Evolutionary conservation across 2,888 invertebrate genomes (phyloP), one percentile per base, ranked within the genome.

Genomic region (Philaethria dido): DNA sequence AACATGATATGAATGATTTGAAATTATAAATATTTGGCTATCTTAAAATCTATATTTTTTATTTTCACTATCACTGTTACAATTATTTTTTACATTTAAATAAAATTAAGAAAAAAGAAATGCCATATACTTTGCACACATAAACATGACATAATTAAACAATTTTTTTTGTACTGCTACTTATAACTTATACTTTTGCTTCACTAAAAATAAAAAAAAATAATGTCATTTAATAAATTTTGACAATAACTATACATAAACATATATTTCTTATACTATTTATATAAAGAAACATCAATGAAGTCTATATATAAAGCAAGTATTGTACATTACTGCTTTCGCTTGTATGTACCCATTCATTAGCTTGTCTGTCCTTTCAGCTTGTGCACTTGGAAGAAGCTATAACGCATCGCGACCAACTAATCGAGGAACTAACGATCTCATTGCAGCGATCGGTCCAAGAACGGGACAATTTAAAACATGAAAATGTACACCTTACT

Each of bases 331-430:
- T n/a, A 57, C n/a, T 50, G 29, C 42, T 59, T 18, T 4, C n/a
- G 50, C 50, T 59, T 55, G 11, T 29, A 39, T 62, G 33, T 48
- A 66, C 20, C 76, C 76, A 74, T 72, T 69, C 72, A 71, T 72
- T 52, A 62, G 67, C 66, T 69, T 71, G 59, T 68, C 66, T 96
- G 95, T 89, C 83, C 80, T 93, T 93, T 80, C 87, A 96, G 96
- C 93, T 96, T 78, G 93, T 95, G 83, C 96, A 96, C 85, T 96
- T 95, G 83, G 95, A 96, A 83, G 93, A 93, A 76, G 95, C 95
- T 75, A 89, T 97, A 68, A 89, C 92, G 13, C 94, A 95, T 74
- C 95, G 96, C 77, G 96, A 96, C 80, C 93, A 94, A 75, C 84
- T 95, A 78, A 96, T 97, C 74, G 94, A 95, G 77, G 94, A 96